Conservation (phyloP, 2,888 invertebrate genomes). For the Axea sp. region DNA sequence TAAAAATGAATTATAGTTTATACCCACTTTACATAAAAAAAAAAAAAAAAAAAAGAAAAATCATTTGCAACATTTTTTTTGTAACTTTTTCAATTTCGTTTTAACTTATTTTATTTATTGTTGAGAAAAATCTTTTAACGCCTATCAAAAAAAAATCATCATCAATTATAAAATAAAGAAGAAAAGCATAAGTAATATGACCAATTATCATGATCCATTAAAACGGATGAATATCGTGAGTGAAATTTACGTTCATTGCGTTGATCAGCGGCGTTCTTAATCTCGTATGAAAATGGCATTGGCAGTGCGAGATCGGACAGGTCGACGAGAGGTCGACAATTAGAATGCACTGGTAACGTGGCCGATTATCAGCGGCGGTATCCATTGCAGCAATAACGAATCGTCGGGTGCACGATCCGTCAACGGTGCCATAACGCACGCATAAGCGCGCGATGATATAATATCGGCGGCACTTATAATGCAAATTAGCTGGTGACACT, state of each 20-base stretch:
- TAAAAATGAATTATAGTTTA: too few species aligned
- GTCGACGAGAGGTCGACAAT: constrained; percentile 53
- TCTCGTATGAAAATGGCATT: constrained; percentile 30
- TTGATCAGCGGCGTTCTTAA: constrained; percentile 35
- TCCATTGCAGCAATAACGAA: constrained; percentile 50
- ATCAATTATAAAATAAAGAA: too few species aligned
- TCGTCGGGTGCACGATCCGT: constrained; percentile 66
- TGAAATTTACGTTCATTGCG: constrained; percentile 3
- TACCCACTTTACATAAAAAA: too few species aligned
- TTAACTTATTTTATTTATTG: too few species aligned
- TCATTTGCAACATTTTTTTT: too few species aligned
- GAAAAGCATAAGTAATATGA: too few species aligned
- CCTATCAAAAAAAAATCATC: too few species aligned
- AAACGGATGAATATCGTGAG: constrained; percentile 2
- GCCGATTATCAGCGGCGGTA: constrained; percentile 44
- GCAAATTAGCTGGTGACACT: constrained; percentile 79
- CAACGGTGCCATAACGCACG: constrained; percentile 73
- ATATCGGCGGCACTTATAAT: constrained; percentile 78
- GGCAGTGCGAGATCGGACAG: constrained; percentile 27
- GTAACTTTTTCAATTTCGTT: too few species aligned
- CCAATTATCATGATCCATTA: too few species aligned
- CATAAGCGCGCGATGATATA: constrained; percentile 77
- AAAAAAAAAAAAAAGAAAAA: too few species aligned
- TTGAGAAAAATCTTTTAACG: too few species aligned
- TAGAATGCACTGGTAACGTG: constrained; percentile 46